Percentiles rank a stretch among this genome's conserved stretches.
phyloP scores from a whole-genome alignment of 2,888 invertebrate genomes.

The Lasioglossum figueresi region DNA sequence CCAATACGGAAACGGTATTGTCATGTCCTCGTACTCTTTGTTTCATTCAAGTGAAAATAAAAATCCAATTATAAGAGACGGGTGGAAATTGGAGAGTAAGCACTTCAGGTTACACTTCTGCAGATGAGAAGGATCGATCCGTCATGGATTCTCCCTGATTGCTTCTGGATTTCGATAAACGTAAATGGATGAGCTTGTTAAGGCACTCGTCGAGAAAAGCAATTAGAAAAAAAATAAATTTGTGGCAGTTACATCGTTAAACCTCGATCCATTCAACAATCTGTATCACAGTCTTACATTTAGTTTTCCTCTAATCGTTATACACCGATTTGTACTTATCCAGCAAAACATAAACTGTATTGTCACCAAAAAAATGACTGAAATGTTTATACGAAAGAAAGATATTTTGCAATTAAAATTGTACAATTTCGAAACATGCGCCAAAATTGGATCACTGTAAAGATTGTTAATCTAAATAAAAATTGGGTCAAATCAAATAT shows the following conservation, averaged over 20 bases:
- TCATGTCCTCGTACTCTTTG: conserved; percentile 9
- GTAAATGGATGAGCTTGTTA: conserved; percentile 22
- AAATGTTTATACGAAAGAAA: not conserved
- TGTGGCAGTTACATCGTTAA: not conserved
- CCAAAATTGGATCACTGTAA: no score
- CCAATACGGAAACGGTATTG: not conserved
- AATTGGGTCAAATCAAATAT: no score
- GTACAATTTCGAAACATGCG: not conserved
- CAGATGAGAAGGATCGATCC: conserved; percentile 24
- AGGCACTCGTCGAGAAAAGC: conserved; percentile 6
- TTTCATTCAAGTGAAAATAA: conserved; percentile 26
- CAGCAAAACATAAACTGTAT: not conserved
- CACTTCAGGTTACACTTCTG: conserved; percentile 39
- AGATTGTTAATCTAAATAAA: no score
- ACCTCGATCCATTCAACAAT: not conserved
- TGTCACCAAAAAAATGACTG: not conserved
- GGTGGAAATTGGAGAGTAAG: conserved; percentile 35
- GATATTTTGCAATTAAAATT: no score
- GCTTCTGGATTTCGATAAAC: conserved; percentile 21
- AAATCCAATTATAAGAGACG: conserved; percentile 36
- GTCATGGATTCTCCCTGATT: conserved; percentile 5
- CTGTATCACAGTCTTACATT: not conserved
- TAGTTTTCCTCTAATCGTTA: not conserved
- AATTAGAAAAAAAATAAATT: conserved; percentile 10
- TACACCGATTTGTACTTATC: not conserved